Evolutionary conservation across 2,888 invertebrate genomes (phyloP), one percentile per base, ranked within the genome.

Genomic region (Anodontia alba): DNA sequence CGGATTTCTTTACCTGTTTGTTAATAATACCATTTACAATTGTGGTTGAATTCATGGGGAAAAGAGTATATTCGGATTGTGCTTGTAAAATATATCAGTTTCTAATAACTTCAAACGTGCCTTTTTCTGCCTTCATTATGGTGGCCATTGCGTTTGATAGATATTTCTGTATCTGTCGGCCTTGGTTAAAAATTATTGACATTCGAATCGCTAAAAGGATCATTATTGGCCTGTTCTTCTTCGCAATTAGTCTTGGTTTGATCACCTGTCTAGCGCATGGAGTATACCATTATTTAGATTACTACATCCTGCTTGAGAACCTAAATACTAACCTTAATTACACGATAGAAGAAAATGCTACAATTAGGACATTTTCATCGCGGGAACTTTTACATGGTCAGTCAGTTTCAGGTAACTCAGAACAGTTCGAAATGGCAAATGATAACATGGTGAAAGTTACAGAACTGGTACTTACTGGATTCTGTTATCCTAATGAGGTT

Each of bases 111-210:
- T 91, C 90, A 7, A 91, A 91, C 57, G 89, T 93, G 7, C 92
- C 92, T 0, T 91, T 92, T 71, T 92, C 92, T 12, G 90, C 92
- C 20, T 91, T 93, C 76, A 91, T 93, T 38, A 93, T 93, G 91
- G 91, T 92, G 5, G 91, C 91, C 20, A 93, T 93, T 15, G 93
- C 93, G 20, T 90, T 93, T 31, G 93, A 93, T 80, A 86, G 93
- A 23, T 93, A 93, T 72, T 89, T 93, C 73, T 93, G 93, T 70
- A 93, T 93, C 54, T 93, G 93, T 70, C 90, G 91, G 31, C 93
- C 93, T 12, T 89, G 85, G 85, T 73, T 81, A 74, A 82, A 83
- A 66, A 62, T 82, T n/a, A 68, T 85, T 23, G 80, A 85, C 43
- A 80, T 83, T 17, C 69, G 72, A 62, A 51, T 71, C 31, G 85